Evolutionary conservation across 2,888 invertebrate species (phyloP).

Genomic region (Phaonia tiefii): DNA sequence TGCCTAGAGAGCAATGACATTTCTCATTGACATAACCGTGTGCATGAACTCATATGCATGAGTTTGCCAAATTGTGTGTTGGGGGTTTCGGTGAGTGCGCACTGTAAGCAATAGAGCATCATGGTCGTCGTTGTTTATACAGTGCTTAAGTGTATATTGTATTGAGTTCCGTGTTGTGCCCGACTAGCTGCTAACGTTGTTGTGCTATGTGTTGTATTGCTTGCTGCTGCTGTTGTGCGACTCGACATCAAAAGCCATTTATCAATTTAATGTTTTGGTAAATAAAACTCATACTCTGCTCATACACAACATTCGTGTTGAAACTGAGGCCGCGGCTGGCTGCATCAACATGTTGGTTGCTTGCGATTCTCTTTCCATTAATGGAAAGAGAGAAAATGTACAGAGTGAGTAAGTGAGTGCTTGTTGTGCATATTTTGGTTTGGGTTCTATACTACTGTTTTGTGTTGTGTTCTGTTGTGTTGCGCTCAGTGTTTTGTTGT

Average conservation of each 20-base stretch:
- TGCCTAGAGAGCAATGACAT: not conserved
- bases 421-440: conserved; percentile 29
- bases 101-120: conserved; percentile 28
- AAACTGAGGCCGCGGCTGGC: not conserved
- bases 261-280: conserved; percentile 59
- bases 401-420: not conserved
- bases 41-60: not conserved
- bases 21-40: conserved; percentile 6
- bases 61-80: conserved; percentile 13
- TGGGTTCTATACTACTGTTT: conserved; percentile 33
- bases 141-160: conserved; percentile 14
- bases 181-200: not conserved
- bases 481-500: conserved; percentile 3
- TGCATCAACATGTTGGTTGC: conserved; percentile 8
- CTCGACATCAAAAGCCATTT: conserved; percentile 51
- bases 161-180: conserved; percentile 26
- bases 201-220: conserved; percentile 33
- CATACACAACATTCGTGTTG: not conserved
- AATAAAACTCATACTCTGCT: conserved; percentile 57
- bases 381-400: conserved; percentile 54
- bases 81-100: conserved; percentile 10
- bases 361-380: conserved; percentile 21
- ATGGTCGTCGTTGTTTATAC: not conserved
- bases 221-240: conserved; percentile 1
- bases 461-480: conserved; percentile 26